Conservation (phyloP, 2,888 invertebrate genomes). For the Volucella zonaria region DNA sequence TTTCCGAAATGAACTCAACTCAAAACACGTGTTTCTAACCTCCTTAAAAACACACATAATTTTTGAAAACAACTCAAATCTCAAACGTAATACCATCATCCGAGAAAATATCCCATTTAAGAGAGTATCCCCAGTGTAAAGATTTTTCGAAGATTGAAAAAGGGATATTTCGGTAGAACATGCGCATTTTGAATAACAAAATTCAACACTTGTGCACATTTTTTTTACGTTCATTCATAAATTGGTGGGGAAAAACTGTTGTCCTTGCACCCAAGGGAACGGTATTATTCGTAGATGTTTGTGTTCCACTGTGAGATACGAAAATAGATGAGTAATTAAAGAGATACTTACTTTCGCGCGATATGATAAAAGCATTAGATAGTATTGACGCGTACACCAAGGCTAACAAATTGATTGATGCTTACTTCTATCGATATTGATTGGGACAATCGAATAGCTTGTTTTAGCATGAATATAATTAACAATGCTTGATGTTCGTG, state of each 20-base stretch:
- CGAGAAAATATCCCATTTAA: conserved; percentile 51
- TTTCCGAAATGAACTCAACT: neutral
- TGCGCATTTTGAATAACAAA: conserved; percentile 26
- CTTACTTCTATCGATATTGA: conserved; percentile 4
- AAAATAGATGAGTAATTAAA: conserved; percentile 57
- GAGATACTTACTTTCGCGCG: conserved; percentile 13
- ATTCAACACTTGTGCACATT: conserved; percentile 45
- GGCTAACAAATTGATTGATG: conserved; percentile 38
- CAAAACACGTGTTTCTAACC: neutral
- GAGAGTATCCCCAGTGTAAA: conserved; percentile 31
- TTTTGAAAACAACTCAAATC: neutral
- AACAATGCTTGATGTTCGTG: neutral
- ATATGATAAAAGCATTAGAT: conserved; percentile 10
- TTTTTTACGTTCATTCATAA: conserved; percentile 64
- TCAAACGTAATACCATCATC: too few species aligned
- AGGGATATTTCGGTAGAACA: conserved; percentile 47
- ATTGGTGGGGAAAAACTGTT: conserved; percentile 47
- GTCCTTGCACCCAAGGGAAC: conserved; percentile 49
- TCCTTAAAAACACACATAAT: neutral
- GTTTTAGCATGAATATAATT: conserved; percentile 21
- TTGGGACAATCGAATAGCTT: neutral
- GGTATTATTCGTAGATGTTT: conserved; percentile 4
- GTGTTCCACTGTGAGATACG: neutral
- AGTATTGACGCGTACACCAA: conserved; percentile 33
- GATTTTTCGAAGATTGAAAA: conserved; percentile 58